Base-by-base conservation (phyloP, 2,888 invertebrate species). In the Girardia tigrina region DNA sequence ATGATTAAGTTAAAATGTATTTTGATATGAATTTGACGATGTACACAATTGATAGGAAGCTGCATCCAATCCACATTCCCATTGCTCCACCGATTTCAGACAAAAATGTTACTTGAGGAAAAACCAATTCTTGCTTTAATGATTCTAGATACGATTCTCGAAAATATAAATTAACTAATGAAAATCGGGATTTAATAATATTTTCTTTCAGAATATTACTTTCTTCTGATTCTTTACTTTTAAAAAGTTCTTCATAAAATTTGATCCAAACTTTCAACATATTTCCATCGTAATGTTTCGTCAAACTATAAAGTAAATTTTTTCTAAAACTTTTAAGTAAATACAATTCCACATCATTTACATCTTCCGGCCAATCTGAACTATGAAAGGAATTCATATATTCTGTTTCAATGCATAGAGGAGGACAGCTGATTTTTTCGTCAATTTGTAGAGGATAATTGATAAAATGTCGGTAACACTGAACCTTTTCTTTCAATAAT, bases 31-130 rank as follows among this genome's bases (percentile, higher is more conserved):
- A n/a, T 56, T 56, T 56, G 8, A 74, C 56, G 1, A 74, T 69
- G 14, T 74, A 26, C 2, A 74, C 74, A 8, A 74, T 42, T 1
- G 74, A 56, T 4, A 74, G n/a, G 56, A 74, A 74, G 27, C 74
- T 74, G 56, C 42, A 74, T 4, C 74, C 74, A 6, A 74, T 28
- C 74, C 74, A 74, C 74, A 74, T 74, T 26, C 74, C 74, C 74
- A 74, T 74, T 2, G 74, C 42, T 16, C 74, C 74, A 2, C 74
- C 74, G 26, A 74, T 56, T 26, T 74, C 74, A 6, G 74, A 74
- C 26, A 26, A 36, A 8, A 74, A 56, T 26, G 56, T 74, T 20
- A 69, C 23, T 29, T 27, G 23, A 1, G 42, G 42, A 56, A 56
- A 74, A 42, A 69, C 74, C 8, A 23, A 26, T 69, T 74, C 42